Conservation (phyloP, 2,797 vertebrate species). For the Phalloptychus januarius region DNA sequence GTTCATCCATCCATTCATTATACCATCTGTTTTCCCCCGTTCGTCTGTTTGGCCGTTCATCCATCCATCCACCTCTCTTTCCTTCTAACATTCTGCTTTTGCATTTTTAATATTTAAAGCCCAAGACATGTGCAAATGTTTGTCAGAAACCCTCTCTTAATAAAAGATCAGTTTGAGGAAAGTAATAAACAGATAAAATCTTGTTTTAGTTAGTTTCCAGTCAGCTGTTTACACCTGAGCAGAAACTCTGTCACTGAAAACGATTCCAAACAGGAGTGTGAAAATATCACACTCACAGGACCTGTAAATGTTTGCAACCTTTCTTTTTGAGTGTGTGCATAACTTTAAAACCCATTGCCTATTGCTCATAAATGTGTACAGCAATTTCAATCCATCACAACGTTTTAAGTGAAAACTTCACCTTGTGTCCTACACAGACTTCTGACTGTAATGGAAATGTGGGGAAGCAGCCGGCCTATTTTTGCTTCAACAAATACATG, state of each 20-base stretch:
- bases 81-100: background rate
- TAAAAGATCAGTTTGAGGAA: background rate
- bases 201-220: background rate
- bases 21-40: background rate
- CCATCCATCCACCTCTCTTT: background rate
- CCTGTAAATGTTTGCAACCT: background rate
- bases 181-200: background rate
- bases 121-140: too few species aligned
- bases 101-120: too few species aligned
- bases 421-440: background rate
- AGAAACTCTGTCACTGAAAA: background rate
- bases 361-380: background rate
- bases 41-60: background rate
- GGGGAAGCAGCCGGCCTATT: conserved; percentile 6
- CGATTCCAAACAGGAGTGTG: background rate
- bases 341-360: too few species aligned
- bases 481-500: conserved; percentile 36
- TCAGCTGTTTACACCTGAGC: background rate
- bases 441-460: conserved; percentile 18
- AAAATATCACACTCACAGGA: background rate
- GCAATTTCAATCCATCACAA: background rate
- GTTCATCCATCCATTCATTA: too few species aligned
- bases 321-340: background rate
- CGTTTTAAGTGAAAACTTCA: background rate
- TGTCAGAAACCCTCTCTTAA: background rate